Evolutionary conservation across 2,797 vertebrate genomes (phyloP).

Genomic region (Rhabdomys pumilio): DNA sequence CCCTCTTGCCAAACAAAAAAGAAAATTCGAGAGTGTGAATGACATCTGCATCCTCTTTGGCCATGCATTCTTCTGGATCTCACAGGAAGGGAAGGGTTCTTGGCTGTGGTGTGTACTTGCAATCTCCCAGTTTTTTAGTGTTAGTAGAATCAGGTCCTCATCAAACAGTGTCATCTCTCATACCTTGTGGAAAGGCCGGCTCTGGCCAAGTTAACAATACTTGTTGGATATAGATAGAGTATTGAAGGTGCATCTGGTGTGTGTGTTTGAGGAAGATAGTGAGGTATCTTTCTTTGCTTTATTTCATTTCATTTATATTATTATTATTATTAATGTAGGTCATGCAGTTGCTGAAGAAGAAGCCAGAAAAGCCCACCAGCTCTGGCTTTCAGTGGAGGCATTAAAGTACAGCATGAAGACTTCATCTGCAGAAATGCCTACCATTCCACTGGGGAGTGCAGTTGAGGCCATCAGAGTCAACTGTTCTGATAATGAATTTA

Average conservation of each 20-base stretch:
- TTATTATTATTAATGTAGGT: slow-evolving; percentile 88
- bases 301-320: not conserved
- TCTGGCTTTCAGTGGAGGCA: slow-evolving; percentile 97
- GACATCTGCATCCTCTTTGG: not conserved
- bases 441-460: slow-evolving; percentile 91
- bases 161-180: not conserved
- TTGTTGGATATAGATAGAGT: not conserved
- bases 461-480: slow-evolving; percentile 92
- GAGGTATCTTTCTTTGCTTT: not conserved
- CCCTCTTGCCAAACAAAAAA: not conserved
- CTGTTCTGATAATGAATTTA: slow-evolving; percentile 93
- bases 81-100: not conserved
- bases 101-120: not conserved
- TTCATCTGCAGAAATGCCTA: slow-evolving; percentile 90
- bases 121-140: not conserved
- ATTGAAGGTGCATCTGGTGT: not conserved
- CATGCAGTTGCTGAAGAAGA: slow-evolving; percentile 95
- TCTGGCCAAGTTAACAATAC: not conserved
- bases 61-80: not conserved
- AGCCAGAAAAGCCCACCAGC: slow-evolving; percentile 95
- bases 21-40: not conserved
- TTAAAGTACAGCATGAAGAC: slow-evolving; percentile 94
- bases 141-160: not conserved
- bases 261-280: not conserved
- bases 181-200: not conserved